Base-by-base conservation (phyloP, 2,113 vertebrate species). In the Pteruthius melanotis region DNA sequence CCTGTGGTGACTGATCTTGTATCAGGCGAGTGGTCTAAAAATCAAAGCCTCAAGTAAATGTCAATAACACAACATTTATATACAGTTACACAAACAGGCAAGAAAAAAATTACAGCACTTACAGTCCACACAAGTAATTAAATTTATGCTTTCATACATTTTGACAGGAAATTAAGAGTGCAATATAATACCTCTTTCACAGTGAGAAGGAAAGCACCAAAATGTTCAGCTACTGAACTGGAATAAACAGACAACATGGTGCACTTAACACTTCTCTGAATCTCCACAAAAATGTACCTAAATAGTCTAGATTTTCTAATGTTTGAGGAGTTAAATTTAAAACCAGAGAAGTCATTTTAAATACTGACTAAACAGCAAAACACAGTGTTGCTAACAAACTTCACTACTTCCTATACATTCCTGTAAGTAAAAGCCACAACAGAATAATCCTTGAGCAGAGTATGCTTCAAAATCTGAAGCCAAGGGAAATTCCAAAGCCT, bases 11-110 rank as follows among this genome's bases (percentile, higher is more conserved):
- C 13, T 98, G 97, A 91, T 99, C 98, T 86, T 99, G 99, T 72
- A 99, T 98, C 93, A 99, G 97, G 44, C 98, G 98, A 61, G 98
- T 98, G 1, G 99, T 97, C 99, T 99, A 80, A 15, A 80, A 97
- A 94, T 78, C 82, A 89, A 97, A 92, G 74, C 21, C 63, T 33
- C 63, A 64, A 49, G 65, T 80, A 74, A 87, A 72, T 52, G n/a
- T 77, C 68, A 87, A 1, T n/a, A 80, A 57, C 27, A 53, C 4
- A 69, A n/a, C 22, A 89, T 28, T 78, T n/a, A 75, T 84, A 79
- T 37, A 24, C 3, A 90, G 66, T 23, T 72, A 77, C 19, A 59
- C 16, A 89, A 87, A 63, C 3, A 74, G 24, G 26, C 53, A 94
- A 86, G 27, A 74, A 81, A 53, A 76, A 77, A n/a, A 33, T 21